Evolutionary conservation across 2,113 vertebrate species (phyloP).

Genomic region (Parus major): DNA sequence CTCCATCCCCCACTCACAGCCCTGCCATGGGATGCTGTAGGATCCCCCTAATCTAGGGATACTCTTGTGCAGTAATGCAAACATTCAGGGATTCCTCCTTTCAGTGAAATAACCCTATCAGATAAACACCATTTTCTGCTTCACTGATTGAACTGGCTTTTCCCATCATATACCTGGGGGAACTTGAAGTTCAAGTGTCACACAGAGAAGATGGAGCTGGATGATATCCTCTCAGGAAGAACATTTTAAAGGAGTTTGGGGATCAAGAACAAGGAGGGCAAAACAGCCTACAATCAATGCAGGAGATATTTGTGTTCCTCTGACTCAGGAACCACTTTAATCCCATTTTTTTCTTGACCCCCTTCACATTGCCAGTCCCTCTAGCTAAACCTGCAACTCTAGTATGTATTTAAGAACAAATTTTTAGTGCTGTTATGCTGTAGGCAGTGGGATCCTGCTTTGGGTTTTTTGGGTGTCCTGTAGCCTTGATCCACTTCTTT

Average conservation of each 20-base stretch:
- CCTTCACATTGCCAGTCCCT: neutral
- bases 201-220: neutral
- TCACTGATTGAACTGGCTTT: neutral
- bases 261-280: neutral
- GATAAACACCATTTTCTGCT: neutral
- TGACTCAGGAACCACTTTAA: neutral
- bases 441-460: neutral
- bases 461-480: neutral
- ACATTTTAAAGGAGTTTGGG: neutral
- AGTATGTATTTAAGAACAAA: neutral
- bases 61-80: neutral
- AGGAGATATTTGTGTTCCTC: neutral
- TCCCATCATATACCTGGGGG: neutral
- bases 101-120: neutral
- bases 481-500: neutral
- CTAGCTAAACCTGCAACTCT: neutral
- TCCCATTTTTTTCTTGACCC: neutral
- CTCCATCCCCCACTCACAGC: fast-evolving
- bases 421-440: neutral
- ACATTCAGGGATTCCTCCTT: neutral
- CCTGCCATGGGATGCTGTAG: neutral
- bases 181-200: neutral
- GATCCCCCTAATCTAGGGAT: neutral
- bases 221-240: neutral
- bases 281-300: neutral